Evolutionary conservation across 2,888 invertebrate genomes (phyloP), one percentile per base, ranked within the genome.

Genomic region (Conus canariensis): DNA sequence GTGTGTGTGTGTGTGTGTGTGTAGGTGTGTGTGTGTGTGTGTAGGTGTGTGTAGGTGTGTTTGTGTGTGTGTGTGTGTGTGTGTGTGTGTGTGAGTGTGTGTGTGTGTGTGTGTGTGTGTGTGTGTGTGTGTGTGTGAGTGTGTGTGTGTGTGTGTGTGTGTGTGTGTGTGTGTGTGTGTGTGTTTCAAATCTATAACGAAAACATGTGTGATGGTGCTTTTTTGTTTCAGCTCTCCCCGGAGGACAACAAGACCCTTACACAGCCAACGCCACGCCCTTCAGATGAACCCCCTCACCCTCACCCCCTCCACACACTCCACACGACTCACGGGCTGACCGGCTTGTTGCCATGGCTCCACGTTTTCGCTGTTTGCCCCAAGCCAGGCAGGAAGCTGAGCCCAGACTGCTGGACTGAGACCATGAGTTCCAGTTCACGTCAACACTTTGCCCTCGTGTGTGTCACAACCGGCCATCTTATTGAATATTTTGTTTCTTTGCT

Each of bases 91-190:
- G 80, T 30, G 30, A 8, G 80, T 12, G 30, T 8, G 30, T 30
- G 80, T 80, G 80, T 30, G 80, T 30, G 45, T 30, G 80, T 80
- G 14, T 5, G 10, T 10, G 30, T 12, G 77, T 12, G 77, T 25
- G 77, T 25, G 25, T 0, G 30, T 25, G 77, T 77, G 77, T 77
- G 77, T 19, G 77, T 77, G 77, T 30, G 77, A 30, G 77, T 77
- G 77, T 77, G 77, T 30, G 30, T 30, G 2, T 30, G 2, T 0
- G 30, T 45, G 4, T 45, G 4, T 1, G 4, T 4, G 45, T 80
- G 77, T 80, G 77, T 80, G 25, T 80, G 77, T 45, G 45, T 45
- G 85, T 59, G 58, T 85, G 88, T 88, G 88, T 88, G 74, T 4
- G 45, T 45, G 2, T 64, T 64, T 16, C 16, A 64, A 64, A 64